These are phyloP conservation scores for Drosophila takahashii DNA, from an alignment of 1,140 invertebrate genomes.

Conservation along the genomic window DNA sequence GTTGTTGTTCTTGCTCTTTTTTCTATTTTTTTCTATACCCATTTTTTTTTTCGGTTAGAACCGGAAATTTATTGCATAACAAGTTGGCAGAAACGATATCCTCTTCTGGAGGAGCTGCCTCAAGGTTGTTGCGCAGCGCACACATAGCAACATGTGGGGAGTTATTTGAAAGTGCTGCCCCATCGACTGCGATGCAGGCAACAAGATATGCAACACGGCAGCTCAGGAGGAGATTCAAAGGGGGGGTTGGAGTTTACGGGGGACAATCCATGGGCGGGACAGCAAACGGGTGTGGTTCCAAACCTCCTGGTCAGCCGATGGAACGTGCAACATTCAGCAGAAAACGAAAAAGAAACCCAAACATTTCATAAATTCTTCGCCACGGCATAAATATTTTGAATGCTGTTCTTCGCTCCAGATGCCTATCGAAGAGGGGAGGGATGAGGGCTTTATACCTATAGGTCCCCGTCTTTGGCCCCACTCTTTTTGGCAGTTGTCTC, in stretches of 20 bases:
- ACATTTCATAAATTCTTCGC: slow-evolving; percentile 75
- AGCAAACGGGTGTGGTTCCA: slow-evolving; percentile 35
- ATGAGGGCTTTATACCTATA: neutral
- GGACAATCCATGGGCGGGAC: neutral
- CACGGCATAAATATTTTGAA: slow-evolving; percentile 47
- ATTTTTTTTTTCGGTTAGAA: slow-evolving; percentile 54
- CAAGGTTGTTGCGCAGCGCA: slow-evolving; percentile 61
- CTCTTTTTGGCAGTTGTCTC: slow-evolving; percentile 52
- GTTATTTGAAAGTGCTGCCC: slow-evolving; percentile 56
- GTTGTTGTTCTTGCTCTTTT: neutral
- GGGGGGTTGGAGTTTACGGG: slow-evolving; percentile 8
- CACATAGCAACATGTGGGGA: slow-evolving; percentile 38
- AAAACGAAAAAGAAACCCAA: slow-evolving; percentile 48
- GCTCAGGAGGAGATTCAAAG: neutral
- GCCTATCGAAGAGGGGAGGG: slow-evolving; percentile 26
- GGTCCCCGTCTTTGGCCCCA: neutral
- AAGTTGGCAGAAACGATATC: slow-evolving; percentile 70
- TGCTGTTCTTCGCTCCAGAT: slow-evolving; percentile 39
- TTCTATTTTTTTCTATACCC: neutral
- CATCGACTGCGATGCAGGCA: slow-evolving; percentile 37
- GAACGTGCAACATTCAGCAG: slow-evolving; percentile 48
- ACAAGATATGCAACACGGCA: slow-evolving; percentile 49
- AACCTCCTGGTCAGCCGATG: slow-evolving; percentile 41
- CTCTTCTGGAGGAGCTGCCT: slow-evolving; percentile 52
- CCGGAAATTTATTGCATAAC: slow-evolving; percentile 83